Base-by-base conservation (phyloP, 2,113 vertebrate species). In the Mesocricetus auratus region DNA sequence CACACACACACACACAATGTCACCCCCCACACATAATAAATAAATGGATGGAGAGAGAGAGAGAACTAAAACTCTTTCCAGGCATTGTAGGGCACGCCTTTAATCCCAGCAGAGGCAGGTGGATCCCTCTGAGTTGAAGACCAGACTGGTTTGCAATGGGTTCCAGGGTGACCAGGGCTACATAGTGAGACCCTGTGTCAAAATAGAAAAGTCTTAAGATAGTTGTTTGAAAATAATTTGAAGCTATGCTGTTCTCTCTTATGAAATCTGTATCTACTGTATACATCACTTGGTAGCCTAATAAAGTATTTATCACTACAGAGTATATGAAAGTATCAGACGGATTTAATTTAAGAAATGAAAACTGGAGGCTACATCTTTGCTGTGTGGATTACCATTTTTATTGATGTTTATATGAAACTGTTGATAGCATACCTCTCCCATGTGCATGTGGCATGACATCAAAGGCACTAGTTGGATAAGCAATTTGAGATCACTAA, bases 221-320 rank as follows among this genome's bases (percentile, higher is more conserved):
- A 77, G 6, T 39, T 89, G 5, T 79, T 89, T 69, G 50, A 83
- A 92, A 29, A n/a, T 74, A 47, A 89, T 94, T 58, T 91, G 78
- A 42, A 53, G 73, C 53, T 74, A n/a, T 39, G 4, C 42, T 86
- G 93, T 90, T 88, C 47, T 39, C 13, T 87, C 79, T 86, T n/a
- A 69, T 69, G 60, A 60, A 85, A 78, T 69, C 62, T n/a, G 56
- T 87, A 8, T 53, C 26, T 62, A n/a, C 58, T 36, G 39, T 5
- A 24, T 82, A n/a, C 13, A 64, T 9, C 7, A 6, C n/a, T 22
- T 75, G 22, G 15, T 68, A 78, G 60, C 53, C 89, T 77, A 60
- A 31, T 36, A 75, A 96, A 60, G 36, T 75, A 50, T 83, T 83
- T 93, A 92, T 58, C 33, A 69, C 39, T 66, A 73, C n/a, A 96